These are phyloP conservation scores for Julus scanicus DNA, from an alignment of 2,888 invertebrate species.

Conservation along the genomic window DNA sequence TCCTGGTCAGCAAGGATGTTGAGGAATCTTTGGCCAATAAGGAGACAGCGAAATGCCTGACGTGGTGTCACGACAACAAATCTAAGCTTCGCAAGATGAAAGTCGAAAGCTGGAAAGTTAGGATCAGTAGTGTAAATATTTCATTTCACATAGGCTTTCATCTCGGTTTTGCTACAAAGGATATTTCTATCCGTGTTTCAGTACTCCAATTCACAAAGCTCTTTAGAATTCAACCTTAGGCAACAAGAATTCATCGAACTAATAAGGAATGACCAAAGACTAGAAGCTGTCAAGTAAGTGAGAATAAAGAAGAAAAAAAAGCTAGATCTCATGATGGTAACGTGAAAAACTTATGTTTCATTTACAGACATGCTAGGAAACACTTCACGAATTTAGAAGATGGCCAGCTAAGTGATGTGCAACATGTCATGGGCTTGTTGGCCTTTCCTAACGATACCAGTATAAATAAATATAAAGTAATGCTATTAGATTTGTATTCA, in stretches of 20 bases:
- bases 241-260: conserved; percentile 96
- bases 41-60: conserved; percentile 88
- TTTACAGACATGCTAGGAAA: conserved; percentile 87
- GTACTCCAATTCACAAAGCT: conserved; percentile 71
- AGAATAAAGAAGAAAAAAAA: neutral
- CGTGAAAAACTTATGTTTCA: neutral
- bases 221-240: conserved; percentile 93
- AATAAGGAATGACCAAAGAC: conserved; percentile 83
- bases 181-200: neutral
- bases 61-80: conserved; percentile 97
- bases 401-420: conserved; percentile 85
- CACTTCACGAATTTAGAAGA: conserved; percentile 89
- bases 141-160: neutral
- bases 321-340: neutral
- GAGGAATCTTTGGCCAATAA: conserved; percentile 84
- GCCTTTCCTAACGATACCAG: conserved; percentile 89
- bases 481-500: neutral
- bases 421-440: conserved; percentile 93
- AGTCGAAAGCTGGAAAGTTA: conserved; percentile 58
- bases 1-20: conserved; percentile 71
- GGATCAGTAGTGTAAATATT: neutral
- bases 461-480: conserved; percentile 63
- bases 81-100: conserved; percentile 93
- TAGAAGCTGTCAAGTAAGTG: conserved; percentile 83
- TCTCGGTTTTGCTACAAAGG: neutral